These are phyloP conservation scores for Bubalus kerabau DNA, from an alignment of 2,113 vertebrate genomes.

Conservation along the genomic window DNA sequence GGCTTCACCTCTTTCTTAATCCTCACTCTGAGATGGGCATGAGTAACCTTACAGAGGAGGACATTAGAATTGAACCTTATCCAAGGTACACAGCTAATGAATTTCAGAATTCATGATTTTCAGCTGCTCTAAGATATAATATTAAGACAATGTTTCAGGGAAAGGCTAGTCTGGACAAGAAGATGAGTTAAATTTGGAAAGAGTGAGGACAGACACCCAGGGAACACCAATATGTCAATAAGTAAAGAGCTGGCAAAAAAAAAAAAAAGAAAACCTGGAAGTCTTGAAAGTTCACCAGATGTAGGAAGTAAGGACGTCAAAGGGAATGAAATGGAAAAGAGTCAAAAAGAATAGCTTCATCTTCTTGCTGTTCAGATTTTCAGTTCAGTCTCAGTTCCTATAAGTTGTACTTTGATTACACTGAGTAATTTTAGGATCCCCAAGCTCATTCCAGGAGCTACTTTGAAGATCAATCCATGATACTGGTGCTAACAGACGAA, in stretches of 20 bases:
- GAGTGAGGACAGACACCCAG: neutral
- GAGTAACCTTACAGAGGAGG: neutral
- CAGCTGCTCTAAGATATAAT: neutral
- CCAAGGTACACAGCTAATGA: neutral
- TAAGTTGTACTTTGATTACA: neutral
- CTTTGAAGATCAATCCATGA: neutral
- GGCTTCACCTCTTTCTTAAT: neutral
- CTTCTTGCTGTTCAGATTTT: neutral
- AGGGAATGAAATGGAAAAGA: neutral
- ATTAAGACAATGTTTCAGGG: neutral
- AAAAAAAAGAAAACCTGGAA: neutral
- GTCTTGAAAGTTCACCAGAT: neutral
- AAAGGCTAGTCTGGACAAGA: neutral
- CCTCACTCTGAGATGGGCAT: neutral
- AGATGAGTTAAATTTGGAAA: neutral
- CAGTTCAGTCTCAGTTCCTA: neutral
- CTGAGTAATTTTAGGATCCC: neutral
- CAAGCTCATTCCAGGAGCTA: neutral
- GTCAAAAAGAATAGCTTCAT: neutral
- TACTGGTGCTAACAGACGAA: neutral
- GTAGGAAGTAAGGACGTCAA: neutral
- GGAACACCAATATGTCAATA: neutral
- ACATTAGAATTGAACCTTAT: neutral
- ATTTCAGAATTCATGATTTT: neutral
- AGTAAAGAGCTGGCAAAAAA: neutral